Percentiles rank a stretch among this genome's conserved stretches.
Evolutionary conservation across 2,797 vertebrate genomes (phyloP).

Genomic region (Pipistrellus kuhlii): DNA sequence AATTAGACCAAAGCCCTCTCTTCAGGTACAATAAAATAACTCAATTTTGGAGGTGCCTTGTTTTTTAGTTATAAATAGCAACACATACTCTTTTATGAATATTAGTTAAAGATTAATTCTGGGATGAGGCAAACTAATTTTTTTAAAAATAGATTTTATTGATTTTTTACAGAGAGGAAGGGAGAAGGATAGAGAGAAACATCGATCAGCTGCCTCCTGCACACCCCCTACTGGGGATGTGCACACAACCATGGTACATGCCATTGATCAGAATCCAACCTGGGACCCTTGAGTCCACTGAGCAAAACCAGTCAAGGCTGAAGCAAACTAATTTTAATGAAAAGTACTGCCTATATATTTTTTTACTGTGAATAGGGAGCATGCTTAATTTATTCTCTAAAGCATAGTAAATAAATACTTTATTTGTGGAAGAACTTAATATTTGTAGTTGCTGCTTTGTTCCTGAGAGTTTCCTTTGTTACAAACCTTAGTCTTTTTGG

Average conservation of each 20-base stretch:
- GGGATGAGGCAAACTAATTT: conserved; percentile 57
- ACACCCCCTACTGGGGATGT: too few species aligned
- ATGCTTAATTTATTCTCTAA: conserved; percentile 44
- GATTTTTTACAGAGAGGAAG: too few species aligned
- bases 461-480: conserved; percentile 80
- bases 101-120: conserved; percentile 64
- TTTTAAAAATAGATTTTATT: neutral
- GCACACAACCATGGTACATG: too few species aligned
- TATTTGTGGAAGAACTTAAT: conserved; percentile 49
- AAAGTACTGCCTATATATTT: conserved; percentile 31
- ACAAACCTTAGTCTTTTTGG: conserved; percentile 60
- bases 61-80: conserved; percentile 62
- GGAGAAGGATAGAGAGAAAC: too few species aligned
- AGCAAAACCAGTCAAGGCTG: neutral
- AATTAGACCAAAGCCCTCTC: conserved; percentile 16
- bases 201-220: too few species aligned
- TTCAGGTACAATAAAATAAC: conserved; percentile 36
- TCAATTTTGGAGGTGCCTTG: conserved; percentile 42
- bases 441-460: conserved; percentile 74
- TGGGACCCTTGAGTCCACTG: too few species aligned
- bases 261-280: too few species aligned
- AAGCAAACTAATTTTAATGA: conserved; percentile 60
- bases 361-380: neutral
- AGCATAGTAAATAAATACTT: neutral
- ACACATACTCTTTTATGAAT: conserved; percentile 26